Conservation (phyloP, 2,888 invertebrate genomes). For the Tetragnatha montana region DNA sequence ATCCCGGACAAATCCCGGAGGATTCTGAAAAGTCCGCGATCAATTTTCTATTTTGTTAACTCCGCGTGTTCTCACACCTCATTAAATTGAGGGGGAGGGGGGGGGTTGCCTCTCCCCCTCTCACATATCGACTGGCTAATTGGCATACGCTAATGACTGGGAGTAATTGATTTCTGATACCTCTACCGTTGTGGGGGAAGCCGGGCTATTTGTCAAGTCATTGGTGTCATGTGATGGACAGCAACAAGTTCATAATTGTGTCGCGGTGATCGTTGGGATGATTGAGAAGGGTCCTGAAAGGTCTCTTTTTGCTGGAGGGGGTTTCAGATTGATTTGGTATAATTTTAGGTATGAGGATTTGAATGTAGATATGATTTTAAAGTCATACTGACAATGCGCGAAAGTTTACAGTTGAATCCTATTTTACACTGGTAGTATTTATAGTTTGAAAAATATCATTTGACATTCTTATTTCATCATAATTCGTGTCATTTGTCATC, state of each 20-base stretch:
- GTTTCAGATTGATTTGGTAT: no score
- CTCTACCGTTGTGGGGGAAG: constrained; percentile 26
- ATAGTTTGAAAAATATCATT: no score
- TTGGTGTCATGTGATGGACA: constrained; percentile 15
- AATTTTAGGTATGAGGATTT: no score
- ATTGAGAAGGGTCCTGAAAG: background rate
- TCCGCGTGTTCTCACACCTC: constrained; percentile 47
- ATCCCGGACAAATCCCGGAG: constrained; percentile 37
- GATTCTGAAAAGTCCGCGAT: constrained; percentile 15
- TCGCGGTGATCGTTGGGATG: background rate
- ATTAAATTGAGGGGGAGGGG: constrained; percentile 38
- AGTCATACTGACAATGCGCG: no score
- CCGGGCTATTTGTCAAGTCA: constrained; percentile 46
- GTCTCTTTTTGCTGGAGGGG: background rate
- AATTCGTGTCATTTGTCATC: no score
- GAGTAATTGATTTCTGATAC: constrained; percentile 59
- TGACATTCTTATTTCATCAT: no score
- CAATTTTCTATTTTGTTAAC: constrained; percentile 48
- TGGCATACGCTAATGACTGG: constrained; percentile 35
- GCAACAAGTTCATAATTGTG: constrained; percentile 50
- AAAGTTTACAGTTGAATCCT: no score
- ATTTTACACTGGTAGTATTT: no score
- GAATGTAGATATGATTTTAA: no score
- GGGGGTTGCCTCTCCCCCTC: background rate
- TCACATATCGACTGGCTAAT: constrained; percentile 41